Base-by-base conservation (phyloP, 1,140 invertebrate species). In the Galleria mellonella region DNA sequence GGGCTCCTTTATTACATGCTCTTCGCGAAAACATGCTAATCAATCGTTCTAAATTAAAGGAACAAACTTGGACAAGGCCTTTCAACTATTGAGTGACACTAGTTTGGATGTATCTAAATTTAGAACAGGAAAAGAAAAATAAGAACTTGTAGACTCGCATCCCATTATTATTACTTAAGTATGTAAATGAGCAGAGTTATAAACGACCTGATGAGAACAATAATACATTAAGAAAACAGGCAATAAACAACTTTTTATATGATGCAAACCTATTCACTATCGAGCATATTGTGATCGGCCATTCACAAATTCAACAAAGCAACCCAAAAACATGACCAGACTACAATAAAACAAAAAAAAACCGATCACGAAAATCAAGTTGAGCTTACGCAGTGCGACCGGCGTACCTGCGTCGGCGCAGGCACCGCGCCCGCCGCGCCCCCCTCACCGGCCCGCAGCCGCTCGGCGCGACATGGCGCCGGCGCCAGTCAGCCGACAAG, bases 291-390 rank as follows among this genome's bases (percentile, higher is more conserved):
- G 51, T 60, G 57, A 61, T 40, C 55, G 15, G 59, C 66, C 72
- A 79, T 83, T 83, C 78, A 83, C 75, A 73, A 77, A 79, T 72
- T 59, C 63, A 66, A 77, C 77, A 78, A 75, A 75, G 72, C 63
- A 60, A 59, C 68, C 63, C 60, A 71, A 77, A 74, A 72, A 70
- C 69, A 69, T 60, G 64, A 66, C 60, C 55, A 66, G 65, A 71
- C 61, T 67, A 66, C 55, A 70, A 76, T 62, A 72, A 65, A 69
- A 60, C 60, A 42, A 64, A 52, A 74, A 74, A 79, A 76, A 70
- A 59, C 57, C 61, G 64, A 72, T 77, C 66, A 72, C 72, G 62
- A 74, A 72, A 71, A 70, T 77, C 68, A 68, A 74, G 72, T 74
- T 59, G 72, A 62, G 67, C 41, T 67, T 72, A 73, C 72, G 64